Base-by-base conservation (phyloP, 2,888 invertebrate species). In the Tridacna crocea region DNA sequence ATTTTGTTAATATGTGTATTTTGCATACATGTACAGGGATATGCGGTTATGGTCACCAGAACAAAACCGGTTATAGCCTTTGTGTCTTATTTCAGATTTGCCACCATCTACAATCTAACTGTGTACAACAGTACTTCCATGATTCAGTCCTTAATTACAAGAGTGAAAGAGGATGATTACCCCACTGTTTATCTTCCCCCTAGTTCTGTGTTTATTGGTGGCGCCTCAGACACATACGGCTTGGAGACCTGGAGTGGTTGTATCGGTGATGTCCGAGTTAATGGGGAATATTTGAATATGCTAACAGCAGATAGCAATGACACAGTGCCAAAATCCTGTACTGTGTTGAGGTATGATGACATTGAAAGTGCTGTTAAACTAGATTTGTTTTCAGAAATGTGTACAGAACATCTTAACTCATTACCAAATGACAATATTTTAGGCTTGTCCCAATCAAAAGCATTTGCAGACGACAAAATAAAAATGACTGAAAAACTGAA, bases 231-330 rank as follows among this genome's bases (percentile, higher is more conserved):
- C 3, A 22, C 58, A 13, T 73, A 73, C 46, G 22, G 58, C 55
- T n/a, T 60, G 6, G 46, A 60, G 10, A 47, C 26, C 15, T 73
- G 73, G 73, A 73, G 26, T 36, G 73, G 73, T 13, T 73, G 73
- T 60, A 36, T 73, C 10, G 73, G 73, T 12, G 13, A 58, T 24
- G 36, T 73, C 60, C 24, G 12, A 24, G 36, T 73, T 0, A 73
- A 73, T 22, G 73, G 73, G 6, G 36, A 73, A 73, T 46, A n/a
- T 36, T 22, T 73, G n/a, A 73, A 73, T 60, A 19, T 73, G 10
- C 60, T 73, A 2, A 55, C 15, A 36, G 47, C 58, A 27, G 60
- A 73, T 36, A 73, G 47, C 26, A 17, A 58, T 36, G 19, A 55
- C 1, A 73, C 12, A 24, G 22, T 73, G 8, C 60, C 60, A 10